These are phyloP conservation scores for Allolobophora icterica DNA, from an alignment of 2,888 invertebrate species.

Conservation along the genomic window DNA sequence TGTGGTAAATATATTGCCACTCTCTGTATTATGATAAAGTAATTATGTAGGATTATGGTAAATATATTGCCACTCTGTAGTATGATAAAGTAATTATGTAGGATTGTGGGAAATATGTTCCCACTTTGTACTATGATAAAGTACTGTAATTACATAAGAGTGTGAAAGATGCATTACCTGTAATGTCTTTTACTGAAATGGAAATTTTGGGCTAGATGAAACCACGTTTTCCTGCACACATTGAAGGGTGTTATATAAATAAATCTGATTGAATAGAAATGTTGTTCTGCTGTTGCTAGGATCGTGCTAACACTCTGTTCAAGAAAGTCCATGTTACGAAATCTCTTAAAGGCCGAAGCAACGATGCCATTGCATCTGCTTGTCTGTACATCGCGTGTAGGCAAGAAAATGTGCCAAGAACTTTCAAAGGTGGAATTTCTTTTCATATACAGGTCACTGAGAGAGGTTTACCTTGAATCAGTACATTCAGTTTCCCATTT, in stretches of 20 bases:
- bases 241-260: neutral
- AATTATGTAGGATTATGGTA: too few relatives aligned
- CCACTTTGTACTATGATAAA: neutral
- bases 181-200: too few relatives aligned
- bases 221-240: too few relatives aligned
- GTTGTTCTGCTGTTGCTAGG: constrained; percentile 65
- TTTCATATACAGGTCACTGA: neutral
- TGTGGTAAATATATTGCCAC: too few relatives aligned
- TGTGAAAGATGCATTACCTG: neutral
- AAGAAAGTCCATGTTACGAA: constrained; percentile 97
- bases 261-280: neutral
- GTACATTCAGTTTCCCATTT: neutral
- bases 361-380: constrained; percentile 97
- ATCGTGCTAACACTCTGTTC: constrained; percentile 92
- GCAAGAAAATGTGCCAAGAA: constrained; percentile 96
- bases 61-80: too few relatives aligned
- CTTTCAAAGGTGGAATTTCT: constrained; percentile 77
- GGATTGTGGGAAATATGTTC: too few relatives aligned
- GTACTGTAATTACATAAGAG: neutral
- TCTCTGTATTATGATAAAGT: too few relatives aligned
- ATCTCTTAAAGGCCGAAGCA: constrained; percentile 90
- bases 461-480: neutral
- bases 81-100: too few relatives aligned
- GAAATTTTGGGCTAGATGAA: too few relatives aligned
- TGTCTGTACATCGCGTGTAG: constrained; percentile 98